Conservation (phyloP, 1,140 invertebrate genomes). For the Pteromalus puparum region DNA sequence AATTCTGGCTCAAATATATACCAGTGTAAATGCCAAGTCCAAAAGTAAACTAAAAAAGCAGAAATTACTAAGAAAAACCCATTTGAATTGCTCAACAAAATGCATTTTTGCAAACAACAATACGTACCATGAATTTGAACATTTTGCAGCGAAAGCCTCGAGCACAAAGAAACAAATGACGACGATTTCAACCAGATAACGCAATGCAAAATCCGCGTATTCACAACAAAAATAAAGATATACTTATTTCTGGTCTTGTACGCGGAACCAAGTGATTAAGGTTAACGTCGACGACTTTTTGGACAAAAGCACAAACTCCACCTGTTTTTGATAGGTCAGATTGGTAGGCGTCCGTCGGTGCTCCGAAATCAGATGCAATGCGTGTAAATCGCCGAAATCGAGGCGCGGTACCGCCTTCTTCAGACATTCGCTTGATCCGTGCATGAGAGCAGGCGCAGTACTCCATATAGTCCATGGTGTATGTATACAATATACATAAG, state of each 20-base stretch:
- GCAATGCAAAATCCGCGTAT: slow-evolving; percentile 5
- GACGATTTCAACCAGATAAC: neutral
- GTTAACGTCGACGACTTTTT: slow-evolving; percentile 16
- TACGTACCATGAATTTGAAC: slow-evolving; percentile 67
- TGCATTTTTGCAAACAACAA: neutral
- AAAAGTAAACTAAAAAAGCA: slow-evolving; percentile 82
- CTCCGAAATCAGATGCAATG: neutral
- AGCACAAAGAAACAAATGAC: slow-evolving; percentile 1
- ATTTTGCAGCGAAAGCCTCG: slow-evolving; percentile 54
- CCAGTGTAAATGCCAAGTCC: slow-evolving; percentile 86
- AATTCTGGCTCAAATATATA: slow-evolving; percentile 88
- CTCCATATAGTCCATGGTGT: too few species aligned
- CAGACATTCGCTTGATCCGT: slow-evolving; percentile 30
- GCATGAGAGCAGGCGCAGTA: neutral
- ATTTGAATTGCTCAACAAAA: slow-evolving; percentile 27
- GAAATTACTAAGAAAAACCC: neutral
- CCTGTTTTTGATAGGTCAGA: slow-evolving; percentile 19
- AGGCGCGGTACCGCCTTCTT: neutral
- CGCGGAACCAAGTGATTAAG: neutral
- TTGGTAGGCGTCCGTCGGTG: neutral
- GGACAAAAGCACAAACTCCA: neutral
- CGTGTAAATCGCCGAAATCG: neutral
- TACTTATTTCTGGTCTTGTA: neutral
- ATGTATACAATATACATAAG: too few species aligned
- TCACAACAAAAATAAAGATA: neutral